Evolutionary conservation across 2,113 vertebrate genomes (phyloP).

Genomic region (Tenebrosternarchus preto): DNA sequence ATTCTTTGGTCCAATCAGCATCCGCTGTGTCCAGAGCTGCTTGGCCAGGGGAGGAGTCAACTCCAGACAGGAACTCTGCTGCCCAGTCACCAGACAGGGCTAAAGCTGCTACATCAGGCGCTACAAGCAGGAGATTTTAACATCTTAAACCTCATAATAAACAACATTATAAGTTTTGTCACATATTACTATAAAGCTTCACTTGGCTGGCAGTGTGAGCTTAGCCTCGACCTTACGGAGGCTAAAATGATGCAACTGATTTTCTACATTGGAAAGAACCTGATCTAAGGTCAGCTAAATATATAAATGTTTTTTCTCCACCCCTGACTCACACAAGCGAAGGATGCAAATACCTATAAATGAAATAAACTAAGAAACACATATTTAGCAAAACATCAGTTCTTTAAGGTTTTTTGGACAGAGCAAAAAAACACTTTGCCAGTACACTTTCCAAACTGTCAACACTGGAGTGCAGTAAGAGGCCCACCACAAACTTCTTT

Average conservation of each 20-base stretch:
- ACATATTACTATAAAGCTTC: background rate
- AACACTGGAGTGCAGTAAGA: too few relatives aligned
- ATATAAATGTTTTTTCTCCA: background rate
- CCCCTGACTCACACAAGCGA: background rate
- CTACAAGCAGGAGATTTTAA: slow-evolving; percentile 63
- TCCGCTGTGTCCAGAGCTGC: slow-evolving; percentile 77
- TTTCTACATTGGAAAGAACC: background rate
- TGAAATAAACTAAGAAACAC: background rate
- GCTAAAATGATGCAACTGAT: background rate
- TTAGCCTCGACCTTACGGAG: background rate
- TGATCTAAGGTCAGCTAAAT: background rate
- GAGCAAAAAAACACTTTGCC: background rate
- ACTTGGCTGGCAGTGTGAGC: background rate
- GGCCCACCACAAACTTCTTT: too few relatives aligned
- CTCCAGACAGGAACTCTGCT: slow-evolving; percentile 86
- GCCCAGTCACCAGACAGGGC: slow-evolving; percentile 95
- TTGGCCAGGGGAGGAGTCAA: slow-evolving; percentile 78
- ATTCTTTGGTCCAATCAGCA: slow-evolving; percentile 95
- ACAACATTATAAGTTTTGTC: background rate
- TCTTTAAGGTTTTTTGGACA: background rate
- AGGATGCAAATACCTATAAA: background rate
- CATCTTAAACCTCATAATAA: background rate
- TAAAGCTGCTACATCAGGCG: slow-evolving; percentile 93
- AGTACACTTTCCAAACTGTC: too few relatives aligned
- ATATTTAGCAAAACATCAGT: background rate